phyloP scores from a whole-genome alignment of 1,140 invertebrate genomes.

The Polypedilum vanderplanki region DNA sequence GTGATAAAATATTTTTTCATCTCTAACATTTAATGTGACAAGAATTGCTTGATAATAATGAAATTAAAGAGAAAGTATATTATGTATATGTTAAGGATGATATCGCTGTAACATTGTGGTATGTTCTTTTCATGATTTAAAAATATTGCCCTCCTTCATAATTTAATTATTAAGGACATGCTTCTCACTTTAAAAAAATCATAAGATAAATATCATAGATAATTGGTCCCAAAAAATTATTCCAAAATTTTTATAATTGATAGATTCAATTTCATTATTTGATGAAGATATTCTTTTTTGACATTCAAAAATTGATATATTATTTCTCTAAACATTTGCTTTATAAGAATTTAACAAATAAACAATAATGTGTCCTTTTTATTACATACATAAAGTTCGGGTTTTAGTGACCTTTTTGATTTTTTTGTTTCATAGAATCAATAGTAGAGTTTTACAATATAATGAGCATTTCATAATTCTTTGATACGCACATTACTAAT shows the following conservation, averaged over 20 bases:
- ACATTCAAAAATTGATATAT: not conserved
- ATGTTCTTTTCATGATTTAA: not conserved
- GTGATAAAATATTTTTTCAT: slow-evolving; percentile 8
- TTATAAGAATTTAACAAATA: not conserved
- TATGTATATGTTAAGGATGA: not conserved
- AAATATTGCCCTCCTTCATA: not conserved
- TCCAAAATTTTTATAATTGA: not conserved
- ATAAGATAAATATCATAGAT: not conserved
- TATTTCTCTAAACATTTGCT: not conserved
- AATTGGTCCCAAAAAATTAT: slow-evolving; percentile 1
- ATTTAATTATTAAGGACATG: slow-evolving; percentile 3
- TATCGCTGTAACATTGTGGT: not conserved
- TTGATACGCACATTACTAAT: no score
- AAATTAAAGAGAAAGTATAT: not conserved
- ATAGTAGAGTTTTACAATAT: no score
- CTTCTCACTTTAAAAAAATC: not conserved
- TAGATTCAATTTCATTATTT: not conserved
- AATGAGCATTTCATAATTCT: no score
- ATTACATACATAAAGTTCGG: no score
- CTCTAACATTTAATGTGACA: slow-evolving; percentile 12
- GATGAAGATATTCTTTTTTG: not conserved
- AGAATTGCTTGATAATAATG: not conserved
- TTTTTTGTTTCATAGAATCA: no score
- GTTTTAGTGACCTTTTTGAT: no score
- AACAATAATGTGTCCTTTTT: no score